Percentiles rank a stretch among this genome's conserved stretches.
phyloP scores from a whole-genome alignment of 2,797 vertebrate genomes.

The Rachycentron canadum region DNA sequence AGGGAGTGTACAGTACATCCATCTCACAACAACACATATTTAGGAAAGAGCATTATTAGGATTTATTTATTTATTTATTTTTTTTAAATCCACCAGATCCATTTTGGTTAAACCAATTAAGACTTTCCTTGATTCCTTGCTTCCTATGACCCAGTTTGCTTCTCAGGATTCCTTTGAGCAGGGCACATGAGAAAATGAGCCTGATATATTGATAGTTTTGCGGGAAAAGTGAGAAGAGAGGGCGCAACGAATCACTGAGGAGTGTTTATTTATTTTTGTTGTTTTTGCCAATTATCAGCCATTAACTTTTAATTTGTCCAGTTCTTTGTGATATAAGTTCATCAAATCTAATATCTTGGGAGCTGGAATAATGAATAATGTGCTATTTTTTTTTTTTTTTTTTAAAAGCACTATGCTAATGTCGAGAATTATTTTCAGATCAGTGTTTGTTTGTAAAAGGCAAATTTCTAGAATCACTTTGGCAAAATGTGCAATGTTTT shows the following conservation, averaged over 20 bases:
- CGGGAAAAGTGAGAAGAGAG: conserved; percentile 8
- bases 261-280: neutral
- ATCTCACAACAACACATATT: conserved; percentile 65
- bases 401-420: conserved; percentile 22
- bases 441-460: conserved; percentile 36
- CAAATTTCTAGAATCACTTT: conserved; percentile 32
- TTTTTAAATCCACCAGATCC: conserved; percentile 2
- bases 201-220: neutral
- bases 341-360: conserved; percentile 53
- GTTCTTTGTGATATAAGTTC: conserved; percentile 51
- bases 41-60: conserved; percentile 41
- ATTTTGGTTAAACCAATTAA: conserved; percentile 14
- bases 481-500: conserved; percentile 44
- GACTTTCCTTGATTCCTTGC: conserved; percentile 36
- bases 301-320: conserved; percentile 30
- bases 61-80: no score
- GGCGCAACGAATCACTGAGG: conserved; percentile 25
- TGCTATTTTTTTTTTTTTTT: neutral
- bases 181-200: neutral
- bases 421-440: conserved; percentile 17
- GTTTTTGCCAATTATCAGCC: neutral
- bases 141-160: conserved; percentile 35
- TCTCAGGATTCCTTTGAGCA: conserved; percentile 33
- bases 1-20: conserved; percentile 71
- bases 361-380: conserved; percentile 35